Base-by-base conservation (phyloP, 1,140 invertebrate genomes). In the Drosophila persimilis region DNA sequence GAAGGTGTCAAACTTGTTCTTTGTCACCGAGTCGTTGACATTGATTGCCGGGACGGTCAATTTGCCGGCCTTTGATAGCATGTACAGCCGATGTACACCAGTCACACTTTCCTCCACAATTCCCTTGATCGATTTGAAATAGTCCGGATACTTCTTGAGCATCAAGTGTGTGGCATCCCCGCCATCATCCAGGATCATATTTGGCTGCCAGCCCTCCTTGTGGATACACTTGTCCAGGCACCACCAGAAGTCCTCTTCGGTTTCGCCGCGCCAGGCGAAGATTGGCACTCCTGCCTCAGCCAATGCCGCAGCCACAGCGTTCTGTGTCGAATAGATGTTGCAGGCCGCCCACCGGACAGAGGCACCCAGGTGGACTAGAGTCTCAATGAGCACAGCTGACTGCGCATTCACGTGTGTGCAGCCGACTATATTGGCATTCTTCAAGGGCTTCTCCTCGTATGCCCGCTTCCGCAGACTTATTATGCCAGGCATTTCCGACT, bases 191-290 rank as follows among this genome's bases (percentile, higher is more conserved):
- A 99, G 92, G 78, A 99, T 99, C 96, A 99, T 97, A 91, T 99
- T 99, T 4, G 98, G 97, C 80, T 98, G 96, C 98, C 98, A 99
- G 53, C 71, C 75, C 7, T 73, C 71, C 0, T 95, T 94, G 62
- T 96, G 95, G 44, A 99, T 95, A 92, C 96, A 97, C 89, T 95
- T 96, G 90, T 99, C 98, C 67, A 99, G 98, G 86, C 97, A 98
- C 98, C 98, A 99, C 98, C 98, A 99, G 92, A 99, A 99, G 84
- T 99, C 98, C 89, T 99, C 98, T 91, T 99, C 98, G 1, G 96
- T 97, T 92, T 99, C 97, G 0, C 97, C 97, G 47, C 97, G 95
- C 98, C 98, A 99, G 0, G 97, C 97, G 92, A 97, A 99, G 61
- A 99, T 94, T 6, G 97, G 94, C 81, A 95, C 95, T 6, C 97